Conservation (phyloP, 35 echinoderm and acorn worm species). For the Ophioderma brevispina region DNA sequence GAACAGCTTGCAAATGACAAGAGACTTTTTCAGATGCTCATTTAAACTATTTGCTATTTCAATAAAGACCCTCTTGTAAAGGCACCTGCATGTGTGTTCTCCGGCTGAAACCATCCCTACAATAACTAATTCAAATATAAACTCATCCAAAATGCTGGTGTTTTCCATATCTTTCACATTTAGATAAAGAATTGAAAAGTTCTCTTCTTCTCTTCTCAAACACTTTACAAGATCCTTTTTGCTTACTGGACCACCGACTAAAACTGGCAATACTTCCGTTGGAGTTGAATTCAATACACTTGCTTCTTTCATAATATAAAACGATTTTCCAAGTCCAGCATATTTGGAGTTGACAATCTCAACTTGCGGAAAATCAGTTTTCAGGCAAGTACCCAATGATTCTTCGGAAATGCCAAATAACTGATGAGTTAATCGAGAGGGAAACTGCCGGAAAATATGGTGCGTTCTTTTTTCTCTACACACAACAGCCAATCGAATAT, state of each 20-base stretch:
- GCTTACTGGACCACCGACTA: background rate
- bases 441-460: slow-evolving; percentile 25
- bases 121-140: slow-evolving; percentile 27
- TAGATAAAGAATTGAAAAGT: background rate
- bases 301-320: background rate
- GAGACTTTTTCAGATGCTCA: slow-evolving; percentile 9
- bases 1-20: background rate
- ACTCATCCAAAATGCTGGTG: background rate
- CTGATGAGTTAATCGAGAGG: slow-evolving; percentile 2
- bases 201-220: background rate
- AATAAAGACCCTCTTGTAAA: background rate
- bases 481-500: slow-evolving; percentile 18
- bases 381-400: background rate
- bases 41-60: slow-evolving; percentile 33
- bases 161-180: background rate
- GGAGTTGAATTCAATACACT: background rate
- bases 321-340: slow-evolving; percentile 33
- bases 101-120: slow-evolving; percentile 14
- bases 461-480: background rate
- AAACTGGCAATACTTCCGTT: background rate
- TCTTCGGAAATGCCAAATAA: background rate
- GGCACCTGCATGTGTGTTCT: background rate
- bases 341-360: slow-evolving; percentile 22
- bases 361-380: slow-evolving; percentile 14
- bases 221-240: background rate